Evolutionary conservation across 1,140 invertebrate genomes (phyloP).

Genomic region (Coelopa frigida): DNA sequence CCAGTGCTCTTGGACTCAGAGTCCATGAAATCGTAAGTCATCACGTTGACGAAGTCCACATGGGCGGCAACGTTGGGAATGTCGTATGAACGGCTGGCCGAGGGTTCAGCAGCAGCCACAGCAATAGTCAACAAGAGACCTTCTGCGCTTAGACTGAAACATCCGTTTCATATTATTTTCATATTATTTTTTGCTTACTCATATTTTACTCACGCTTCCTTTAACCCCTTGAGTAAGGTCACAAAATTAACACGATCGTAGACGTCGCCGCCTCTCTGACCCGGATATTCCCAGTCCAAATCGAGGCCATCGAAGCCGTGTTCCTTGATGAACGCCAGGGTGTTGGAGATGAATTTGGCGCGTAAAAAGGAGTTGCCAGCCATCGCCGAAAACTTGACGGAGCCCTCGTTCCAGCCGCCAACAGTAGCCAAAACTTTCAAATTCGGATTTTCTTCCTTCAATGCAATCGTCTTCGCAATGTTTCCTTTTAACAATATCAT

Average conservation of each 20-base stretch:
- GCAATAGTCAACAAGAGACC: constrained; percentile 54
- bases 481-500: too few species aligned
- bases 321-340: constrained; percentile 52
- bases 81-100: constrained; percentile 54
- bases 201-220: constrained; percentile 44
- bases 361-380: constrained; percentile 48
- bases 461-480: constrained; percentile 50
- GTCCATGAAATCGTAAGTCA: constrained; percentile 68
- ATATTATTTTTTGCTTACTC: too few species aligned
- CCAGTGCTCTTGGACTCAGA: constrained; percentile 52
- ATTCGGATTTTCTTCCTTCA: constrained; percentile 57
- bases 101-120: constrained; percentile 50
- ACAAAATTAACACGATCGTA: constrained; percentile 48
- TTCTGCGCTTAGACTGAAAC: neutral
- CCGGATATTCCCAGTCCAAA: constrained; percentile 76
- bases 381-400: constrained; percentile 56
- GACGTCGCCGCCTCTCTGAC: constrained; percentile 50
- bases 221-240: constrained; percentile 47
- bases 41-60: constrained; percentile 57
- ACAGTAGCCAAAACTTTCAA: constrained; percentile 64
- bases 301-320: constrained; percentile 74
- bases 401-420: constrained; percentile 73
- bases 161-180: neutral
- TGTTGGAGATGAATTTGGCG: constrained; percentile 53
- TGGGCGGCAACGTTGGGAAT: constrained; percentile 47